A percentile compares a stretch with the other conserved stretches of the same genome.
Evolutionary conservation across 2,888 invertebrate genomes (phyloP).

Genomic region (Cataglyphis albicans): DNA sequence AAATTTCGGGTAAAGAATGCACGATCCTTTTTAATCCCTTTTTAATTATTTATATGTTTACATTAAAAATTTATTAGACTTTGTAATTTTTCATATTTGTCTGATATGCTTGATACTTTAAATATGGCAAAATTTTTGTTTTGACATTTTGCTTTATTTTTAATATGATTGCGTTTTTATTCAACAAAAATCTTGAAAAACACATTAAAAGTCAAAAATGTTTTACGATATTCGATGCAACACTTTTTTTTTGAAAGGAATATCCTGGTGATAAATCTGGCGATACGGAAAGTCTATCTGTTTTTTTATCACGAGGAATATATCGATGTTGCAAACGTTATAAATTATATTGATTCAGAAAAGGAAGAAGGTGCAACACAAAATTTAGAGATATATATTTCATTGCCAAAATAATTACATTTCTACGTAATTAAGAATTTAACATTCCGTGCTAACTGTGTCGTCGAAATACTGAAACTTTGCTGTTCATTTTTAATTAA

Average conservation of each 20-base stretch:
- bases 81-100: not conserved
- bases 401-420: conserved; percentile 12
- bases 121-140: not conserved
- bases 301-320: not conserved
- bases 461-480: not conserved
- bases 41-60: conserved; percentile 18
- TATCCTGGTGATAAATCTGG: conserved; percentile 9
- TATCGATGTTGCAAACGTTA: conserved; percentile 4
- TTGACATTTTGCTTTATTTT: not conserved
- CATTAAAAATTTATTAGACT: conserved; percentile 32
- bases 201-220: not conserved
- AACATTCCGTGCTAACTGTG: not conserved
- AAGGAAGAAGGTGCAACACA: not conserved
- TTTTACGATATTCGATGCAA: not conserved
- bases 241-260: not conserved
- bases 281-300: not conserved
- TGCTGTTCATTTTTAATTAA: not conserved
- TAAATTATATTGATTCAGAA: not conserved
- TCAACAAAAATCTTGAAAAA: not conserved
- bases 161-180: not conserved
- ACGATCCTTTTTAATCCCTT: conserved; percentile 8
- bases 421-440: conserved; percentile 6
- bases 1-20: not conserved
- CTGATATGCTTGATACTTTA: conserved; percentile 6
- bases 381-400: not conserved